Evolutionary conservation across 2,888 invertebrate species (phyloP).

Genomic region (Gnatocerus cornutus): DNA sequence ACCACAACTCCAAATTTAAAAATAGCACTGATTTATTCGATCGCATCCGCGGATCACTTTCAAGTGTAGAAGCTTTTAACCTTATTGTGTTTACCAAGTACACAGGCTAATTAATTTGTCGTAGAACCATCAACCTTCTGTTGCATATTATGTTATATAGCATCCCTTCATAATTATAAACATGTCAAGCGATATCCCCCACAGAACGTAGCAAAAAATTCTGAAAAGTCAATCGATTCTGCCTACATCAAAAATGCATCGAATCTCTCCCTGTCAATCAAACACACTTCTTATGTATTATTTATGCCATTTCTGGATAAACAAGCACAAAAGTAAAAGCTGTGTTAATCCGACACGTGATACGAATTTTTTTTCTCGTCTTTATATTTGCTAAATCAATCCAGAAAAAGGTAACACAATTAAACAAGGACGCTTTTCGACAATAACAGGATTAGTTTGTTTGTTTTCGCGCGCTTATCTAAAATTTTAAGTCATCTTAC

Average conservation of each 20-base stretch:
- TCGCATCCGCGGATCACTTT: constrained; percentile 2
- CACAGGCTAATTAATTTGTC: constrained; percentile 41
- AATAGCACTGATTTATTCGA: constrained; percentile 16
- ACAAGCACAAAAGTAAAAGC: background rate
- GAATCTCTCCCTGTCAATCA: constrained; percentile 17
- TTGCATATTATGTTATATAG: constrained; percentile 20
- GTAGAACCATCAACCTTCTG: constrained; percentile 12
- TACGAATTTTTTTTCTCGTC: background rate
- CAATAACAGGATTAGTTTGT: constrained; percentile 25
- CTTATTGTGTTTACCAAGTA: constrained; percentile 39
- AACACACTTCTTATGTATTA: background rate
- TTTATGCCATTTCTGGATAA: constrained; percentile 4
- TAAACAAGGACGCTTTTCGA: constrained; percentile 3
- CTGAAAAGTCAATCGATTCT: background rate
- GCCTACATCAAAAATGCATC: constrained; percentile 13
- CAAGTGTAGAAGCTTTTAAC: constrained; percentile 34
- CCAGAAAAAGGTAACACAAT: constrained; percentile 6
- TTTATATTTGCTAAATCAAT: background rate
- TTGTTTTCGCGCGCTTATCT: constrained; percentile 18
- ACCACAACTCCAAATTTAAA: constrained; percentile 17
- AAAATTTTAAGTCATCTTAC: background rate
- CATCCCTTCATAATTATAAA: constrained; percentile 4
- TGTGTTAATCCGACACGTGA: background rate
- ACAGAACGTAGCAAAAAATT: background rate
- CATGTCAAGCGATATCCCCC: constrained; percentile 13